Evolutionary conservation across 1,140 invertebrate genomes (phyloP).

Genomic region (Macrosteles quadrilineatus): DNA sequence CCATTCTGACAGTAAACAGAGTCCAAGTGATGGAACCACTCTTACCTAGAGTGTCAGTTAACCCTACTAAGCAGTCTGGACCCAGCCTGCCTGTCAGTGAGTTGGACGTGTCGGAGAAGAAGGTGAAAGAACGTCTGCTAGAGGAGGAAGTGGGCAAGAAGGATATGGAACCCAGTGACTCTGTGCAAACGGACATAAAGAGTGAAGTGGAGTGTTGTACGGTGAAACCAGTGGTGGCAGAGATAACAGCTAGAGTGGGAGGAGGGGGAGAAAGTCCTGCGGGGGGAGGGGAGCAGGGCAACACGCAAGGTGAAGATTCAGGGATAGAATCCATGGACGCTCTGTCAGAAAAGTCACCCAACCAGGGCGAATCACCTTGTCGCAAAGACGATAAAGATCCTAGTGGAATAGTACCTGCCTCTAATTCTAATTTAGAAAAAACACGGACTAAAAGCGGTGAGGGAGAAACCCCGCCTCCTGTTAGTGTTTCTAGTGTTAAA

Average conservation of each 20-base stretch:
- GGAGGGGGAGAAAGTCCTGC: slow-evolving; percentile 21
- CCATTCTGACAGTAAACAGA: slow-evolving; percentile 15
- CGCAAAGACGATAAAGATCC: slow-evolving; percentile 46
- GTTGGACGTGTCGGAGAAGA: slow-evolving; percentile 58
- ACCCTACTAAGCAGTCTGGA: not conserved
- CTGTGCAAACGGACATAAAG: slow-evolving; percentile 18
- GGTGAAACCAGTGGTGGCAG: slow-evolving; percentile 21
- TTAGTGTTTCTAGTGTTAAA: slow-evolving; percentile 27
- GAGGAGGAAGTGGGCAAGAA: slow-evolving; percentile 49
- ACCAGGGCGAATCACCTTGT: slow-evolving; percentile 68
- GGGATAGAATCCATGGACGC: slow-evolving; percentile 94
- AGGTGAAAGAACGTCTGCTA: slow-evolving; percentile 61
- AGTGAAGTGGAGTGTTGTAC: slow-evolving; percentile 19
- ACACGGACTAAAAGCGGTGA: slow-evolving; percentile 4
- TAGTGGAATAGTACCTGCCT: slow-evolving; percentile 26
- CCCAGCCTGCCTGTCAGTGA: slow-evolving; percentile 47
- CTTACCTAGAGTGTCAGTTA: not conserved
- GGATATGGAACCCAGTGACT: not conserved
- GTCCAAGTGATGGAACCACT: slow-evolving; percentile 23
- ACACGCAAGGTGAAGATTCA: slow-evolving; percentile 75
- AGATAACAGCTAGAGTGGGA: slow-evolving; percentile 12
- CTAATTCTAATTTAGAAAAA: slow-evolving; percentile 22
- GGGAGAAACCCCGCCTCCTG: not conserved
- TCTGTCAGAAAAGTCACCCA: slow-evolving; percentile 86
- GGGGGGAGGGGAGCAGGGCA: slow-evolving; percentile 43